A percentile compares a stretch with the other conserved stretches of the same genome.
Conservation (phyloP, 2,888 invertebrate species). For the Athrips mouffetella region DNA sequence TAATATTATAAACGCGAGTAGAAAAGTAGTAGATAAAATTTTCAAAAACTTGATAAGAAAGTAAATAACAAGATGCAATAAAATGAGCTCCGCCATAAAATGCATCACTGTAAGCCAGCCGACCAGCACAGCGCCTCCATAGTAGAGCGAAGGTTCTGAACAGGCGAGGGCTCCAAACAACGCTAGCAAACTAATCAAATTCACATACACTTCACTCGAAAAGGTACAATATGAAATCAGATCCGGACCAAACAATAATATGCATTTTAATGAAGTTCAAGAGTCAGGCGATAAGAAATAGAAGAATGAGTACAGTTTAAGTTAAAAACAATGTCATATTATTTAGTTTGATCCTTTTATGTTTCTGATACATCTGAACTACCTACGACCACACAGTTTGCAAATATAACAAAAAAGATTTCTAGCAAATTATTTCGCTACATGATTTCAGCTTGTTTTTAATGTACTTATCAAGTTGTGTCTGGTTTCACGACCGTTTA, state of each 20-base stretch:
- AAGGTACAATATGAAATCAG: constrained; percentile 25
- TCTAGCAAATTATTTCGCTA: neutral
- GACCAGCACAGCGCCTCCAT: neutral
- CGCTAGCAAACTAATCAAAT: constrained; percentile 38
- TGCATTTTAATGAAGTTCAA: constrained; percentile 1
- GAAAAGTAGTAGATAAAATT: neutral
- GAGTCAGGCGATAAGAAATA: neutral
- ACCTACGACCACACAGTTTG: neutral
- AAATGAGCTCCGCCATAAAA: neutral
- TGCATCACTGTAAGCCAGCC: neutral
- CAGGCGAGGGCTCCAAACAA: neutral
- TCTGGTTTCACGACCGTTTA: neutral
- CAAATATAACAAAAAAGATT: neutral
- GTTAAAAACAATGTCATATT: constrained; percentile 2
- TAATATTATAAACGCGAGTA: neutral
- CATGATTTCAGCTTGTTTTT: no score
- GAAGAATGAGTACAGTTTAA: neutral
- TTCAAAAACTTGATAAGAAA: neutral
- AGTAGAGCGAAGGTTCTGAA: neutral
- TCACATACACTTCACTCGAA: constrained; percentile 40
- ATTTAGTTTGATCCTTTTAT: neutral
- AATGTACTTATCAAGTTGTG: neutral
- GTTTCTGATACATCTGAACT: neutral
- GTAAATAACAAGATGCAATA: constrained; percentile 1
- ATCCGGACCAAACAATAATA: constrained; percentile 32